phyloP scores from a whole-genome alignment of 2,113 vertebrate genomes.

The Tenebrosternarchus preto region DNA sequence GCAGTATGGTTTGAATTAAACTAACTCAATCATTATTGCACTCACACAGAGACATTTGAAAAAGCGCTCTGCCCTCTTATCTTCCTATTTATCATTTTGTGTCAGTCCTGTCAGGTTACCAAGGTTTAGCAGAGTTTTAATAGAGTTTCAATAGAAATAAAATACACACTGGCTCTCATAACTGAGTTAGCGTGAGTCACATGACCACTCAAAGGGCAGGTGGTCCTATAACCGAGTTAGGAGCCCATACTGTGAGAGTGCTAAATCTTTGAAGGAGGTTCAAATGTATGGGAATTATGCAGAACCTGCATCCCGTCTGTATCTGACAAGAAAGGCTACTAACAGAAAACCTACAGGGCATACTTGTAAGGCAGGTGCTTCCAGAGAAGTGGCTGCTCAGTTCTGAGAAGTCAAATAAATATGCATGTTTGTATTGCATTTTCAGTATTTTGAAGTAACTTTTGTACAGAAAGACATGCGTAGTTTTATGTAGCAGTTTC shows the following conservation, averaged over 20 bases:
- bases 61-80: slow-evolving; percentile 24
- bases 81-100: slow-evolving; percentile 37
- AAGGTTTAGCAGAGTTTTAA: slow-evolving; percentile 22
- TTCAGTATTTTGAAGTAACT: too few relatives aligned
- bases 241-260: too few relatives aligned
- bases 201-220: too few relatives aligned
- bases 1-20: slow-evolving; percentile 43
- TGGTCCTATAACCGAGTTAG: too few relatives aligned
- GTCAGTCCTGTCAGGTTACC: slow-evolving; percentile 34
- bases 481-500: too few relatives aligned
- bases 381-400: not conserved
- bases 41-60: slow-evolving; percentile 20
- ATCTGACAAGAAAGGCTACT: not conserved
- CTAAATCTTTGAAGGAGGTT: too few relatives aligned
- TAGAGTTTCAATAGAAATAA: slow-evolving; percentile 37
- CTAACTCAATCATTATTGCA: slow-evolving; percentile 46
- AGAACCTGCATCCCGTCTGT: too few relatives aligned
- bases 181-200: slow-evolving; percentile 30
- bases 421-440: not conserved
- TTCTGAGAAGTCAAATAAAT: not conserved
- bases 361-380: too few relatives aligned
- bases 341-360: not conserved
- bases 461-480: too few relatives aligned
- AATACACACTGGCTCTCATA: slow-evolving; percentile 36
- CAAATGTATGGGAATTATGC: too few relatives aligned